Evolutionary conservation across 1,140 invertebrate species (phyloP).

Genomic region (Goniozus legneri): DNA sequence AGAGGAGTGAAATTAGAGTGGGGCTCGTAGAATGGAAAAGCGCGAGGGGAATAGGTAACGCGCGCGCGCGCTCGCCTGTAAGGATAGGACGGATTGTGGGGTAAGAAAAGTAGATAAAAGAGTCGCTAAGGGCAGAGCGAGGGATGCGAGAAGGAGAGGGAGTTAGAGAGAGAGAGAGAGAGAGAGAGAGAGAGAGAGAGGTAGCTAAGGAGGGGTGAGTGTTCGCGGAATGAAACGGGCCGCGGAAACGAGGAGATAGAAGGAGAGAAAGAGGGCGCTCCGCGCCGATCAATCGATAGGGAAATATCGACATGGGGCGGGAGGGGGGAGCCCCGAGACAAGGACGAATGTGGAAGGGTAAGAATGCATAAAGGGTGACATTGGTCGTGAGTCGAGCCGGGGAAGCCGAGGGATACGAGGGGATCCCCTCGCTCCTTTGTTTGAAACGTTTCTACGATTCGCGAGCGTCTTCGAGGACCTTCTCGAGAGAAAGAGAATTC

Average conservation of each 20-base stretch:
- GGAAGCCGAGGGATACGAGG: too few relatives aligned
- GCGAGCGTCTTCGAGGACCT: not conserved
- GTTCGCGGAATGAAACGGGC: not conserved
- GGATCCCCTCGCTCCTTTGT: constrained; percentile 16
- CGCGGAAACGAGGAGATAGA: constrained; percentile 1
- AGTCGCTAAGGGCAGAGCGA: too few relatives aligned
- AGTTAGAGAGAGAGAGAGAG: constrained; percentile 10
- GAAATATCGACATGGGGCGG: constrained; percentile 46
- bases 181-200: not conserved
- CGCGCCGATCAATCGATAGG: constrained; percentile 50
- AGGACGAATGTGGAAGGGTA: constrained; percentile 26
- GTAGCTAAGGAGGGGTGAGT: constrained; percentile 11
- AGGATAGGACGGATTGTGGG: too few relatives aligned
- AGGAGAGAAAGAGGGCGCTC: constrained; percentile 21
- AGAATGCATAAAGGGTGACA: constrained; percentile 49
- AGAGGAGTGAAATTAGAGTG: too few relatives aligned
- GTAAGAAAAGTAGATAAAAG: too few relatives aligned
- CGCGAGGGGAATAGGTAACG: too few relatives aligned
- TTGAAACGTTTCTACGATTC: constrained; percentile 10
- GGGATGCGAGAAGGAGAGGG: too few relatives aligned
- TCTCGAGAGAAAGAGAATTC: too few relatives aligned
- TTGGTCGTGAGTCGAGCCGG: constrained; percentile 37
- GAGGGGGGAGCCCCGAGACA: too few relatives aligned
- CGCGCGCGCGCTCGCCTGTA: too few relatives aligned
- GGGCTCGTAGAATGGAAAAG: too few relatives aligned